Base-by-base conservation (phyloP, 2,797 vertebrate species). In the Muraenolepis orangiensis region DNA sequence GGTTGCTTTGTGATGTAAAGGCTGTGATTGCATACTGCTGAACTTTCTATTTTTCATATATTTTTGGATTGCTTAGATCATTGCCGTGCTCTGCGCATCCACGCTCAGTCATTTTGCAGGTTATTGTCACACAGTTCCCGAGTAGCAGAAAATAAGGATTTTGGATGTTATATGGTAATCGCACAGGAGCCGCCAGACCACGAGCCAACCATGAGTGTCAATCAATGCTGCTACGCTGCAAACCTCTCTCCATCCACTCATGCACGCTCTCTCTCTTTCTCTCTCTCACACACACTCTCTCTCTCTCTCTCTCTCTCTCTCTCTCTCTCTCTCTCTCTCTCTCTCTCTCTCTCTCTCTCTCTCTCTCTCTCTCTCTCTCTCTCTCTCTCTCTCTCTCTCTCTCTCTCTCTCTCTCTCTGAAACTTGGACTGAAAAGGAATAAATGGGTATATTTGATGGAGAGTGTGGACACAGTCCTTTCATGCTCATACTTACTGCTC, bases 301-400 rank as follows among this genome's bases (percentile, higher is more conserved):
- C 71, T 77, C 78, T 67, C 72, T 42, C 23, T 32, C 23, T 23
- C 29, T 32, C 13, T 34, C 26, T 40, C 18, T 23, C 26, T 40
- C 20, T 4, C 14, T 32, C 68, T 66, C n/a, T 4, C n/a, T 38
- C 3, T 69, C 26, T 20, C 68, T 13, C 31, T 20, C 20, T 57
- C 6, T 16, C 64, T n/a, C 10, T 3, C 64, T 66, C 28, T 29
- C 26, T 26, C 64, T 26, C 64, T n/a, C 23, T n/a, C 23, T 20
- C 51, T 57, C 6, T 57, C 51, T 7, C 23, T 20, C 20, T 2
- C 40, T 51, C 42, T 38, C n/a, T 38, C 36, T 8, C 36, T 8
- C 36, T 38, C n/a, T n/a, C n/a, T n/a, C n/a, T n/a, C n/a, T n/a
- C n/a, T n/a, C n/a, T n/a, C n/a, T n/a, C n/a, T n/a, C n/a, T n/a